Evolutionary conservation across 2,888 invertebrate genomes (phyloP).

Genomic region (Apamea crenata): DNA sequence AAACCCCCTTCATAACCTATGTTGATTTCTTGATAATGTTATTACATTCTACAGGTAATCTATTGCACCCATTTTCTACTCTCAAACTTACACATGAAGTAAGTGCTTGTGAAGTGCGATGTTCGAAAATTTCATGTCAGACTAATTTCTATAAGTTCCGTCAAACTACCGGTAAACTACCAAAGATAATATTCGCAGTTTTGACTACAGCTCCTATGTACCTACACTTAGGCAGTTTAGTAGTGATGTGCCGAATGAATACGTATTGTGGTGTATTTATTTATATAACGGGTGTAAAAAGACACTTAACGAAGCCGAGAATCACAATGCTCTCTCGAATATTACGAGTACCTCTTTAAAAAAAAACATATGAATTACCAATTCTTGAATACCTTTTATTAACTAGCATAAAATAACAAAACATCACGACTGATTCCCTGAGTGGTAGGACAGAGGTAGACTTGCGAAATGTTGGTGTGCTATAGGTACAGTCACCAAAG

Average conservation of each 20-base stretch:
- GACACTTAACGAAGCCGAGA: too few relatives aligned
- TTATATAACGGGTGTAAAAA: too few relatives aligned
- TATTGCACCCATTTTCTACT: not conserved
- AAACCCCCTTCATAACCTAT: not conserved
- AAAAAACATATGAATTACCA: not conserved
- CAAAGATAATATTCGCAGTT: slow-evolving; percentile 63
- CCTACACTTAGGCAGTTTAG: not conserved
- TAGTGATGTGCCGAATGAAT: slow-evolving; percentile 1
- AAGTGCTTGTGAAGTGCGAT: slow-evolving; percentile 35
- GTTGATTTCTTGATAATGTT: not conserved
- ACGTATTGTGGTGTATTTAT: not conserved
- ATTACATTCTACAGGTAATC: not conserved
- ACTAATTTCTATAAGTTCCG: slow-evolving; percentile 58
- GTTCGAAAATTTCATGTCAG: slow-evolving; percentile 60
- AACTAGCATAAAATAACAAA: not conserved
- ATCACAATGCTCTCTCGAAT: not conserved
- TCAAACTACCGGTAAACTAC: slow-evolving; percentile 42
- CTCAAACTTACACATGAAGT: slow-evolving; percentile 23
- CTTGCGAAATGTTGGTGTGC: too few relatives aligned
- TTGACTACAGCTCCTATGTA: slow-evolving; percentile 40
- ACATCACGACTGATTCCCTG: not conserved
- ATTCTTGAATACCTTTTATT: not conserved
- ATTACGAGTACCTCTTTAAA: too few relatives aligned
- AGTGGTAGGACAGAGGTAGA: not conserved
- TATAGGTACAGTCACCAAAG: too few relatives aligned